phyloP scores from a whole-genome alignment of 2,888 invertebrate species.

The Fabriciana adippe region DNA sequence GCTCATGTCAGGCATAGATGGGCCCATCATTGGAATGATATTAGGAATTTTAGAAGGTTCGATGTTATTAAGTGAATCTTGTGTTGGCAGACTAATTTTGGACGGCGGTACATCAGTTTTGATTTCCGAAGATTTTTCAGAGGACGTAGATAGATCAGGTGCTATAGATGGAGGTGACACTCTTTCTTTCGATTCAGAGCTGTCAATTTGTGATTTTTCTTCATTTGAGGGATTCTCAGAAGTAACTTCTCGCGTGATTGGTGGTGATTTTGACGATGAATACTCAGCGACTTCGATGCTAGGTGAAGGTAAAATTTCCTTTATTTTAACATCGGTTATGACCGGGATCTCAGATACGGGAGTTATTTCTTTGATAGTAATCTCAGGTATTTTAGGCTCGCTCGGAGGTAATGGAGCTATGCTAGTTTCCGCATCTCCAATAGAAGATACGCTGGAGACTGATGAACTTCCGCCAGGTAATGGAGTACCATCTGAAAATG shows the following conservation, averaged over 20 bases:
- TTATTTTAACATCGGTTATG: slow-evolving; percentile 72
- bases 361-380: slow-evolving; percentile 84
- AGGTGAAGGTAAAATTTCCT: slow-evolving; percentile 70
- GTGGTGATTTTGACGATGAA: slow-evolving; percentile 70
- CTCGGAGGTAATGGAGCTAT: slow-evolving; percentile 49
- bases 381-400: slow-evolving; percentile 62
- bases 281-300: slow-evolving; percentile 68
- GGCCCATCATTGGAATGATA: slow-evolving; percentile 55
- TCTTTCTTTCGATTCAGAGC: slow-evolving; percentile 55
- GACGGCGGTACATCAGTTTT: slow-evolving; percentile 61
- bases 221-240: slow-evolving; percentile 54
- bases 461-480: slow-evolving; percentile 56
- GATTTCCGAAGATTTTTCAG: slow-evolving; percentile 42
- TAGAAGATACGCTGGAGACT: slow-evolving; percentile 48
- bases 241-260: slow-evolving; percentile 71
- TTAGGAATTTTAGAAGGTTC: slow-evolving; percentile 59
- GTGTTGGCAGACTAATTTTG: slow-evolving; percentile 68
- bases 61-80: slow-evolving; percentile 62
- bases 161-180: slow-evolving; percentile 50
- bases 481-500: slow-evolving; percentile 65
- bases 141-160: slow-evolving; percentile 45
- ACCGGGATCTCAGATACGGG: slow-evolving; percentile 77
- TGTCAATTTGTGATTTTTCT: slow-evolving; percentile 51
- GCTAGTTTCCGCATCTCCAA: slow-evolving; percentile 48
- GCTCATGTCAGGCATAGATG: slow-evolving; percentile 46